Conservation (phyloP, 2,113 vertebrate genomes). For the Struthio camelus region DNA sequence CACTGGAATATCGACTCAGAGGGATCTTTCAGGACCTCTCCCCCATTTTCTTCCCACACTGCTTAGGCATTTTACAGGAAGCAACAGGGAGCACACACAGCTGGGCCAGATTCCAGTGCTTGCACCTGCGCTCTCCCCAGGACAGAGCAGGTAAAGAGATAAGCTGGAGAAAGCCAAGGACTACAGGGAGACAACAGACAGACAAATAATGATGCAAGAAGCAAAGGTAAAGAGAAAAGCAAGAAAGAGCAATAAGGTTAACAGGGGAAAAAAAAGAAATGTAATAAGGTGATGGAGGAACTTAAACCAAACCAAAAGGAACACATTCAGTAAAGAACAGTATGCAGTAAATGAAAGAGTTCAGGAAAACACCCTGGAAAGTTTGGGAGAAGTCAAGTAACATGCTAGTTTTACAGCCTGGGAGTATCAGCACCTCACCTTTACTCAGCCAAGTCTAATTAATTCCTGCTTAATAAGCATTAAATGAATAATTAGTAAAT, state of each 20-base stretch:
- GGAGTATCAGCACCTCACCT: background rate
- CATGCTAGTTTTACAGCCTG: background rate
- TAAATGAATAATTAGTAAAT: background rate
- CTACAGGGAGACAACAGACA: background rate
- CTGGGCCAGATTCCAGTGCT: background rate
- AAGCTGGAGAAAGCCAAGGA: background rate
- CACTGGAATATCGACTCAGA: background rate
- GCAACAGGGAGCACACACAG: background rate
- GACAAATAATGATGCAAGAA: background rate
- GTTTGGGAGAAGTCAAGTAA: background rate
- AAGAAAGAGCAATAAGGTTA: background rate
- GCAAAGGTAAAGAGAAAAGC: background rate
- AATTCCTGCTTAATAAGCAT: background rate
- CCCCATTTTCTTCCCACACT: background rate
- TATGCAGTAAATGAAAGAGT: accelerated
- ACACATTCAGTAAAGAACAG: background rate
- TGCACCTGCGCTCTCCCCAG: background rate
- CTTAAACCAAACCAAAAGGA: background rate
- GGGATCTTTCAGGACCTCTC: background rate
- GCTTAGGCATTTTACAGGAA: background rate
- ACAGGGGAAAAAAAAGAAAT: background rate
- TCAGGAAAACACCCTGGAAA: background rate
- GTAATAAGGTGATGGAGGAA: background rate
- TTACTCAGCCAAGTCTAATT: background rate
- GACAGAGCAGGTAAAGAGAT: background rate